These are phyloP conservation scores for Drosophila arizonae DNA, from an alignment of 1,140 invertebrate species.

Conservation along the genomic window DNA sequence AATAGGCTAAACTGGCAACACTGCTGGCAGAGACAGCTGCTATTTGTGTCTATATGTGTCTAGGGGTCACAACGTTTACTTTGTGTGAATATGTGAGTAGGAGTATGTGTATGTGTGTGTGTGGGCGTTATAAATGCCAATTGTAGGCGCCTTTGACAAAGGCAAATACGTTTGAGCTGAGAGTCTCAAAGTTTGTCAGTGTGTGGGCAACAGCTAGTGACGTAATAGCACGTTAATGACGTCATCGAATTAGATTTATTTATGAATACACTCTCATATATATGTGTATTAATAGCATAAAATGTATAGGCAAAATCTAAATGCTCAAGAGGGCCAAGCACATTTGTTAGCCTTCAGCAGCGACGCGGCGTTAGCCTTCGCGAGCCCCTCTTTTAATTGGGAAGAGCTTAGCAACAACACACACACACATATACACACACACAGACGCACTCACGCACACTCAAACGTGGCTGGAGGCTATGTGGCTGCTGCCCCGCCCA, in stretches of 20 bases:
- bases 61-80: neutral
- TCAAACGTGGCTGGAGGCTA: constrained; percentile 38
- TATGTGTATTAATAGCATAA: constrained; percentile 1
- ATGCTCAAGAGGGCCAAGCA: constrained; percentile 30
- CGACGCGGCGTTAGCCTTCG: constrained; percentile 13
- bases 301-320: constrained; percentile 34
- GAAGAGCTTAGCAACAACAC: constrained; percentile 5
- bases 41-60: constrained; percentile 36
- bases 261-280: neutral
- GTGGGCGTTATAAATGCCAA: constrained; percentile 41
- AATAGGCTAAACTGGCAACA: neutral
- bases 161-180: constrained; percentile 13
- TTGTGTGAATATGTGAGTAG: neutral
- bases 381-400: constrained; percentile 26
- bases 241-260: constrained; percentile 18
- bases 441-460: constrained; percentile 18
- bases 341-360: constrained; percentile 70
- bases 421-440: constrained; percentile 11
- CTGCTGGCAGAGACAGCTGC: neutral
- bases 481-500: constrained; percentile 35
- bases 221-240: constrained; percentile 39
- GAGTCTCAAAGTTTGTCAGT: neutral
- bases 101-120: neutral
- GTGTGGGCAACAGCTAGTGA: constrained; percentile 15
- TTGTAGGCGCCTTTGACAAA: constrained; percentile 22